These are phyloP conservation scores for Bombus huntii DNA, from an alignment of 1,140 invertebrate species.

Conservation along the genomic window DNA sequence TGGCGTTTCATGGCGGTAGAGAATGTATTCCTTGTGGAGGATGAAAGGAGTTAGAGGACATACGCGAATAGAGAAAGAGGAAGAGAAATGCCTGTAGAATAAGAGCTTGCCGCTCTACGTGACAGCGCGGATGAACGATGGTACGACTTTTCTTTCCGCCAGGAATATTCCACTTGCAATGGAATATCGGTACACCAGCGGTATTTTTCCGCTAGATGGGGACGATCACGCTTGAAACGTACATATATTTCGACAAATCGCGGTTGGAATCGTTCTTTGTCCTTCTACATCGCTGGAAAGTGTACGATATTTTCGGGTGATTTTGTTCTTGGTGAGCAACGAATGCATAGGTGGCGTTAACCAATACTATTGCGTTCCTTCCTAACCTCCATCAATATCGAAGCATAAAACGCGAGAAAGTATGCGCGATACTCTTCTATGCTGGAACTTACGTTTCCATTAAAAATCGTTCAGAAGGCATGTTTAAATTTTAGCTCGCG, in stretches of 20 bases:
- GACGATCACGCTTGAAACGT: conserved; percentile 53
- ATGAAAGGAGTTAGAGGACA: conserved; percentile 5
- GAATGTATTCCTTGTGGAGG: conserved; percentile 19
- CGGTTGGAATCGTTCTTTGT: conserved; percentile 11
- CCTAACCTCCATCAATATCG: too few species aligned
- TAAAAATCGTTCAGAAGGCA: too few species aligned
- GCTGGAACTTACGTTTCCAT: not conserved
- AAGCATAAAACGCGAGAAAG: too few species aligned
- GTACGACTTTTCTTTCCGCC: conserved; percentile 63
- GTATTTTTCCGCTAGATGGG: conserved; percentile 51
- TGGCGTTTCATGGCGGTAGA: not conserved
- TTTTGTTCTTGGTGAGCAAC: not conserved
- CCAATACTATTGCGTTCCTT: not conserved
- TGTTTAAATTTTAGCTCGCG: not conserved
- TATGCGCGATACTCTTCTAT: too few species aligned
- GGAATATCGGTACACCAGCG: conserved; percentile 64
- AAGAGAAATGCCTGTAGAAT: conserved; percentile 54
- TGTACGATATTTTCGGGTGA: not conserved
- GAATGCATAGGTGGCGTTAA: not conserved
- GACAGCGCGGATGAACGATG: conserved; percentile 63
- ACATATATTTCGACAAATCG: conserved; percentile 57
- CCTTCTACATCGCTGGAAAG: not conserved
- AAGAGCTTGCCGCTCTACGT: conserved; percentile 59
- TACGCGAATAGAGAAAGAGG: not conserved
- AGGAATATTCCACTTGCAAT: conserved; percentile 61